phyloP scores from a whole-genome alignment of 2,888 invertebrate species.

The Sarcophaga rosellei region DNA sequence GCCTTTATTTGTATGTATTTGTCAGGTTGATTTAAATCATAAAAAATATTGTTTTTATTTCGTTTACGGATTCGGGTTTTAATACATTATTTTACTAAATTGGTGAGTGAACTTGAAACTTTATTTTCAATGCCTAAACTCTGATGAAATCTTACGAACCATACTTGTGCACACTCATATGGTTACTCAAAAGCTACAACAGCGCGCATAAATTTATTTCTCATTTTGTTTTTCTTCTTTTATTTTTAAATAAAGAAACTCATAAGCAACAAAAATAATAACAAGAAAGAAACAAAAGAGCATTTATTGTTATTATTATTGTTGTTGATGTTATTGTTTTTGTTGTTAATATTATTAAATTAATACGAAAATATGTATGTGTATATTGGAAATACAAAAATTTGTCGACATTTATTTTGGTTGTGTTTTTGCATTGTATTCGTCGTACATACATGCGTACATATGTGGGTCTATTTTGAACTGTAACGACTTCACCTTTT shows the following conservation, averaged over 20 bases:
- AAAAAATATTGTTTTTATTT: conserved; percentile 26
- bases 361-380: conserved; percentile 2
- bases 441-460: background rate
- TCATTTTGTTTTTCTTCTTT: background rate
- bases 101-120: conserved; percentile 66
- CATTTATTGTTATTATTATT: conserved; percentile 15
- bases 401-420: background rate
- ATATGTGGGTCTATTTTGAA: conserved; percentile 5
- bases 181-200: background rate
- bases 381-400: conserved; percentile 1
- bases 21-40: background rate
- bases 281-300: conserved; percentile 34
- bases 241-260: background rate
- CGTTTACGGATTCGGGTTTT: background rate
- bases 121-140: conserved; percentile 64
- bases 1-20: background rate
- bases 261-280: background rate
- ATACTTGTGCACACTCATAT: background rate
- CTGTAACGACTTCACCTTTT: conserved; percentile 38
- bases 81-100: conserved; percentile 41
- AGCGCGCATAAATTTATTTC: background rate
- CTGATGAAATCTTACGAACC: conserved; percentile 63
- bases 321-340: background rate
- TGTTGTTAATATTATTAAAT: conserved; percentile 25
- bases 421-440: background rate